phyloP scores from a whole-genome alignment of 2,888 invertebrate species.

The Petrophora chlorosata region DNA sequence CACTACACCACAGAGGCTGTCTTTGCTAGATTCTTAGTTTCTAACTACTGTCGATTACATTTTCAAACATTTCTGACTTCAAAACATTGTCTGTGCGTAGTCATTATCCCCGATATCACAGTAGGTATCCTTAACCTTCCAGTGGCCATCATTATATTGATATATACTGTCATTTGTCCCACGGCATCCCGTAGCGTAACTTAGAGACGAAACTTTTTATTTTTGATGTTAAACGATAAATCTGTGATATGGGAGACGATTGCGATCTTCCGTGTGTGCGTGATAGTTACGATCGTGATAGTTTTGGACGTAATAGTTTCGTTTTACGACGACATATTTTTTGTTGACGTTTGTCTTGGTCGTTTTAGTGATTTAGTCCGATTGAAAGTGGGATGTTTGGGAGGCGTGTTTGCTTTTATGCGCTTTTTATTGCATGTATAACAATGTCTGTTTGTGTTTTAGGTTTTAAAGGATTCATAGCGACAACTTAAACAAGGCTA shows the following conservation, averaged over 20 bases:
- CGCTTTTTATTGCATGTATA: too few relatives aligned
- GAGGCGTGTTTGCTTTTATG: constrained; percentile 10
- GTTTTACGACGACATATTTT: constrained; percentile 28
- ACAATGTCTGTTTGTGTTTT: too few relatives aligned
- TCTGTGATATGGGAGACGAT: constrained; percentile 49
- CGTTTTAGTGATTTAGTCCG: constrained; percentile 14
- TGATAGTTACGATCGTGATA: too few relatives aligned
- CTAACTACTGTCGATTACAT: too few relatives aligned
- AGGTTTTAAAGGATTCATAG: too few relatives aligned
- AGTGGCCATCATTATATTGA: constrained; percentile 58
- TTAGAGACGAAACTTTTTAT: constrained; percentile 52
- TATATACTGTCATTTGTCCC: constrained; percentile 51
- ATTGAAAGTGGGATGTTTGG: constrained; percentile 16
- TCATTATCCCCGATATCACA: constrained; percentile 36
- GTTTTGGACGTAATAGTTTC: constrained; percentile 32
- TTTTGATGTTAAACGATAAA: constrained; percentile 55
- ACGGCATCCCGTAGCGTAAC: constrained; percentile 42
- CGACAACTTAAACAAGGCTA: too few relatives aligned
- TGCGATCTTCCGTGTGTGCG: constrained; percentile 23
- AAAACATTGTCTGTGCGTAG: constrained; percentile 15
- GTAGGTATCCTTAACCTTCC: constrained; percentile 58
- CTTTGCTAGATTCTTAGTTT: too few relatives aligned
- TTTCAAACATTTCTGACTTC: too few relatives aligned
- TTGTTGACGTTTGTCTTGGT: constrained; percentile 22
- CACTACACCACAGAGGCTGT: too few relatives aligned